Evolutionary conservation across 1,140 invertebrate genomes (phyloP).

Genomic region (Formica exsecta): DNA sequence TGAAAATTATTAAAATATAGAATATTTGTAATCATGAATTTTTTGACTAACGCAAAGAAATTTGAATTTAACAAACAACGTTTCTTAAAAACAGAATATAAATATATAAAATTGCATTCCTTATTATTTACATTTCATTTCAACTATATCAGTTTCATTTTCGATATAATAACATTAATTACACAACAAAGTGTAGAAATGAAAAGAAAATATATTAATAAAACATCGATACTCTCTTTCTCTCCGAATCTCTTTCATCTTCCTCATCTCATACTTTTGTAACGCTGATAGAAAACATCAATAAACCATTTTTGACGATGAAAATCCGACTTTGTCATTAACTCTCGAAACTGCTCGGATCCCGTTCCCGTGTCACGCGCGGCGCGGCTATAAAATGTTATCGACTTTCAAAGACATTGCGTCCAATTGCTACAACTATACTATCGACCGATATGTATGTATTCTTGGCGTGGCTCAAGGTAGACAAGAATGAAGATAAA

Average conservation of each 20-base stretch:
- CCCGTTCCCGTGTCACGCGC: constrained; percentile 35
- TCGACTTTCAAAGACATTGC: constrained; percentile 29
- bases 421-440: constrained; percentile 8
- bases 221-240: constrained; percentile 57
- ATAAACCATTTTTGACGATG: constrained; percentile 56
- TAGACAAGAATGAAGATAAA: constrained; percentile 47
- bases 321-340: constrained; percentile 62
- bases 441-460: constrained; percentile 13
- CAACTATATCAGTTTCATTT: not conserved
- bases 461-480: constrained; percentile 27
- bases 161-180: not conserved
- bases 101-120: not conserved
- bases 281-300: constrained; percentile 54
- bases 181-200: not conserved
- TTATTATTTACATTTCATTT: not conserved
- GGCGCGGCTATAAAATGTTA: constrained; percentile 15
- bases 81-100: not conserved
- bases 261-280: constrained; percentile 48
- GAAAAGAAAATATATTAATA: not conserved
- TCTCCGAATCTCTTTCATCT: constrained; percentile 22
- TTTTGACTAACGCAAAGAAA: too few relatives aligned
- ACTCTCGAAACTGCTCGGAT: constrained; percentile 57
- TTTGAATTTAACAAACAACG: not conserved
- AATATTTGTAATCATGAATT: constrained; percentile 2
- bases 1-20: not conserved